Evolutionary conservation across 1,140 invertebrate genomes (phyloP).

Genomic region (Drosophila kikkawai): DNA sequence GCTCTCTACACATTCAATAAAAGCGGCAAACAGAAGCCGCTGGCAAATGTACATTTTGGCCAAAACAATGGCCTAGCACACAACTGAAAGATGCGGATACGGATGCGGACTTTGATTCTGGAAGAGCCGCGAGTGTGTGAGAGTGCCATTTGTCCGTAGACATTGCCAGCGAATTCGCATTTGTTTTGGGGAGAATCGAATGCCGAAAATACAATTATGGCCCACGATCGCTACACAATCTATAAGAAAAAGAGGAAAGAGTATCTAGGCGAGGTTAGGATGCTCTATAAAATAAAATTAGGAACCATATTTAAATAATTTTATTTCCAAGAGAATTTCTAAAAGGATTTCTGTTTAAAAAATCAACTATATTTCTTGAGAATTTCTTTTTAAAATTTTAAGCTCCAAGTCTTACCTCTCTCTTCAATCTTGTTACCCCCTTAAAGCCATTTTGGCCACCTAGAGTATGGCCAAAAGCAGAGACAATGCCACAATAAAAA

Average conservation of each 20-base stretch:
- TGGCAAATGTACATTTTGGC: slow-evolving; percentile 46
- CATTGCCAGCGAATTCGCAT: slow-evolving; percentile 41
- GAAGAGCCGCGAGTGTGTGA: slow-evolving; percentile 16
- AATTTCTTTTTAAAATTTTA: fast-evolving
- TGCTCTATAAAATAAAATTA: slow-evolving; percentile 7
- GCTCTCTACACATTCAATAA: slow-evolving; percentile 53
- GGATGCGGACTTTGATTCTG: slow-evolving; percentile 9
- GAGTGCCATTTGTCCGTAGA: slow-evolving; percentile 66
- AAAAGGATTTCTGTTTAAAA: too few species aligned
- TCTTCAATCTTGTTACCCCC: background rate
- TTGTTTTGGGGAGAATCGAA: slow-evolving; percentile 61
- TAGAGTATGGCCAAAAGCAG: slow-evolving; percentile 29
- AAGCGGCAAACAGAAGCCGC: slow-evolving; percentile 61
- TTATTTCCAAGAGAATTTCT: background rate
- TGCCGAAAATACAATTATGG: slow-evolving; percentile 81
- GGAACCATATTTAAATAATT: background rate
- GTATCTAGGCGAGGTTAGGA: background rate
- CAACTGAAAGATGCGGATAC: slow-evolving; percentile 36
- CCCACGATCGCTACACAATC: slow-evolving; percentile 70
- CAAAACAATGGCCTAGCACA: slow-evolving; percentile 57
- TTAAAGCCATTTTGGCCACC: background rate
- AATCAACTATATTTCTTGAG: too few species aligned
- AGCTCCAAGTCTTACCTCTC: background rate
- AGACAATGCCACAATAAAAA: slow-evolving; percentile 31
- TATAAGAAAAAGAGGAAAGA: slow-evolving; percentile 5